Conservation (phyloP, 2,888 invertebrate genomes). For the Ditula angustiorana region DNA sequence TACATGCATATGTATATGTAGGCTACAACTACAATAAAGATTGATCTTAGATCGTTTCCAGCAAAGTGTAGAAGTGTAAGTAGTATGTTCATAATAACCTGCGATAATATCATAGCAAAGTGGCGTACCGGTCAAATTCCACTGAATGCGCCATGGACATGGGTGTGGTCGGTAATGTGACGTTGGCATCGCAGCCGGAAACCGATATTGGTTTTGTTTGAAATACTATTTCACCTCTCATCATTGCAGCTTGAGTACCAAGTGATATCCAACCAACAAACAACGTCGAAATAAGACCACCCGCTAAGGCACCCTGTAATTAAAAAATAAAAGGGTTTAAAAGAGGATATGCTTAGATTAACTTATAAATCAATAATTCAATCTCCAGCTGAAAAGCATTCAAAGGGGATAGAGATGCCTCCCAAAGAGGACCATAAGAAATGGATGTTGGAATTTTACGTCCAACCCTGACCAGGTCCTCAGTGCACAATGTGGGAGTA, state of each 20-base stretch:
- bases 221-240: constrained; percentile 86
- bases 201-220: constrained; percentile 87
- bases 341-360: too few relatives aligned
- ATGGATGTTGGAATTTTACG: too few relatives aligned
- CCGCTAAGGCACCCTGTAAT: constrained; percentile 87
- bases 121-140: constrained; percentile 66
- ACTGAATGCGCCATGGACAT: constrained; percentile 47
- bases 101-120: constrained; percentile 1
- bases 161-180: constrained; percentile 52
- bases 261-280: constrained; percentile 89
- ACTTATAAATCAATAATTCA: too few relatives aligned
- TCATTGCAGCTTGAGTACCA: constrained; percentile 89
- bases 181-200: constrained; percentile 78
- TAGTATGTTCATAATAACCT: background rate
- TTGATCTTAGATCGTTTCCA: background rate
- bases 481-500: too few relatives aligned
- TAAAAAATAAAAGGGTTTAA: background rate
- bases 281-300: constrained; percentile 86
- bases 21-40: too few relatives aligned
- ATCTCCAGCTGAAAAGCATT: too few relatives aligned
- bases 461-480: too few relatives aligned
- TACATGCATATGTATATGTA: too few relatives aligned
- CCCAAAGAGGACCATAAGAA: too few relatives aligned
- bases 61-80: background rate
- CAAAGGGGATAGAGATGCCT: too few relatives aligned